Conservation (phyloP, 2,888 invertebrate species). For the Amphipoea oculea region DNA sequence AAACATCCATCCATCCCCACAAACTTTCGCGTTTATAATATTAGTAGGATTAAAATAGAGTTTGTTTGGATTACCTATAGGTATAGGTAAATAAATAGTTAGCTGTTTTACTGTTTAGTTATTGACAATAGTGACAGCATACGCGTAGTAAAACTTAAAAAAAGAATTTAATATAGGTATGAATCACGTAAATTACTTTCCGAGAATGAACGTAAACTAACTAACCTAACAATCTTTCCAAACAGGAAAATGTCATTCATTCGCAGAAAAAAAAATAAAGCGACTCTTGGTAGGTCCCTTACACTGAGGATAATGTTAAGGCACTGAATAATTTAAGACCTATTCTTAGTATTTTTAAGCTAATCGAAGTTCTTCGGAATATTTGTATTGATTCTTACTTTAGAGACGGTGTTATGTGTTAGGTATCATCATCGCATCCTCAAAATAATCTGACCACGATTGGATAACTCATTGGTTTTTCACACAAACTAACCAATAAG, state of each 20-base stretch:
- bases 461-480: not conserved
- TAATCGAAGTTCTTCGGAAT: not conserved
- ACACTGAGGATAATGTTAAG: not conserved
- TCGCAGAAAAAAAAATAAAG: constrained; percentile 15
- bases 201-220: constrained; percentile 18
- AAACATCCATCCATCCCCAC: too few species aligned
- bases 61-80: too few species aligned
- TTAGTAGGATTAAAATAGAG: too few species aligned
- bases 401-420: not conserved
- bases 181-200: constrained; percentile 18
- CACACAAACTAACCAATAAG: not conserved
- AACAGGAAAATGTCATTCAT: constrained; percentile 32
- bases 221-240: not conserved
- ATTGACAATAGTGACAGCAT: not conserved
- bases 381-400: constrained; percentile 20
- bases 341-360: constrained; percentile 34
- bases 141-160: constrained; percentile 1
- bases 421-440: not conserved
- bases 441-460: not conserved
- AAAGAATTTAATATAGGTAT: not conserved
- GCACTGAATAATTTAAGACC: not conserved
- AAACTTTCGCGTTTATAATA: too few species aligned
- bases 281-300: not conserved
- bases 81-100: not conserved
- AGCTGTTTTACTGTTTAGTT: not conserved